phyloP scores from a whole-genome alignment of 1,140 invertebrate species.

The Drosophila kikkawai region DNA sequence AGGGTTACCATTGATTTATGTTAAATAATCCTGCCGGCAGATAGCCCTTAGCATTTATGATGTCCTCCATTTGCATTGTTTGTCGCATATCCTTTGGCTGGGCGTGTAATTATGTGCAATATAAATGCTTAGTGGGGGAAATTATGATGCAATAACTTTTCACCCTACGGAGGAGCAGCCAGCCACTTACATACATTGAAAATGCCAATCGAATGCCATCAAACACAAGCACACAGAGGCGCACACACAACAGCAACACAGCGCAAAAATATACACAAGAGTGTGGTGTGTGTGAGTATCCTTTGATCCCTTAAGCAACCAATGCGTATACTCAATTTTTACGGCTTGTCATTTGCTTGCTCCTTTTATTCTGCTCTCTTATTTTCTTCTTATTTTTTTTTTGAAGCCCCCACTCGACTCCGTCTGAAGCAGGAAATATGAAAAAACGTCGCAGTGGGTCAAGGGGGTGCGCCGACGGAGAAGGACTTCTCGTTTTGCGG shows the following conservation, averaged over 20 bases:
- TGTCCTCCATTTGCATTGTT: slow-evolving; percentile 43
- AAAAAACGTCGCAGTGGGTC: slow-evolving; percentile 35
- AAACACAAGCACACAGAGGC: slow-evolving; percentile 17
- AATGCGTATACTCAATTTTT: slow-evolving; percentile 81
- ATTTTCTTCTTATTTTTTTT: neutral
- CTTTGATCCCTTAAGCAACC: slow-evolving; percentile 74
- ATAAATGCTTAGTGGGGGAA: slow-evolving; percentile 63
- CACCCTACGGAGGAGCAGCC: slow-evolving; percentile 2
- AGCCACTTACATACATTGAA: slow-evolving; percentile 65
- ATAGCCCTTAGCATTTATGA: slow-evolving; percentile 9
- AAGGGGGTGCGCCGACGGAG: slow-evolving; percentile 40
- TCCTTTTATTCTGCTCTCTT: slow-evolving; percentile 3
- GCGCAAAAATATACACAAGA: slow-evolving; percentile 6
- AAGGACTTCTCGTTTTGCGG: slow-evolving; percentile 24
- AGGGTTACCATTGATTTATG: neutral
- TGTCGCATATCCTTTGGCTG: slow-evolving; percentile 45
- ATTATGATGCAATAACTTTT: slow-evolving; percentile 73
- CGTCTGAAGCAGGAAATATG: slow-evolving; percentile 64
- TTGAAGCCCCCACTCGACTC: slow-evolving; percentile 23
- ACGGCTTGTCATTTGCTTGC: slow-evolving; percentile 73
- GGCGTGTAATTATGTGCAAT: slow-evolving; percentile 60
- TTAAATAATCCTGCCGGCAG: neutral
- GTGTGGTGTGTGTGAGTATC: slow-evolving; percentile 20
- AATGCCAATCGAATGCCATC: slow-evolving; percentile 44
- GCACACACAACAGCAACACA: neutral